Evolutionary conservation across 2,113 vertebrate species (phyloP), one percentile per base, ranked within the genome.

Genomic region (Dendrocopos noguchii): DNA sequence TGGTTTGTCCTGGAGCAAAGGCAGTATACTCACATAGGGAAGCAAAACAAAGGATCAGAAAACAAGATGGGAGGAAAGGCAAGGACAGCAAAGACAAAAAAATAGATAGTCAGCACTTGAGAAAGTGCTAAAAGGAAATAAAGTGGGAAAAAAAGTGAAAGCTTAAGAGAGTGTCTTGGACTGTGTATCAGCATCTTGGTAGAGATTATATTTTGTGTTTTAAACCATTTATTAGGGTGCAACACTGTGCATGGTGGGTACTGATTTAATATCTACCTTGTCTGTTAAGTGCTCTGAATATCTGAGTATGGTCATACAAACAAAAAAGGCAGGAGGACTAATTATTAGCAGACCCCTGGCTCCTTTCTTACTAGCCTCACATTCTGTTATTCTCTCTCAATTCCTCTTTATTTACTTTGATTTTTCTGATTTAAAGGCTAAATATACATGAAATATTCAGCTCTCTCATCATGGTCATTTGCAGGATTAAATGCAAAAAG

Each of bases 1-100:
- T 97, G 96, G 95, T 84, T 96, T 97, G 94, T 97, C 92, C 96
- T 95, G 87, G 81, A 97, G 97, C 96, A 96, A 97, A 97, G 72
- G 86, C 86, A 87, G 96, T 66, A 96, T 70, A 95, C 75, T 88
- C 77, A 95, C 83, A 95, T 55, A 96, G 70, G 94, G 92, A 95
- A 96, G 53, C 79, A 71, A 94, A 96, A 39, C 31, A 73, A 86
- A 92, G 79, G 52, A 74, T 57, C 33, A 92, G 87, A 97, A 97
- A 84, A 50, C 74, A 95, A 96, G 79, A 94, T 93, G 91, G 90
- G 80, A 93, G 91, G 84, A 96, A 95, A 97, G 88, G 91, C 72
- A 95, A 96, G 80, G 79, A 92, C 67, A 95, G 75, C 90, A 87
- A 83, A 91, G 47, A 96, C 83, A 50, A 83, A 73, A 94, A 94